These are phyloP conservation scores for Cryptosula pallasiana DNA, from an alignment of 2,888 invertebrate species.

Conservation along the genomic window DNA sequence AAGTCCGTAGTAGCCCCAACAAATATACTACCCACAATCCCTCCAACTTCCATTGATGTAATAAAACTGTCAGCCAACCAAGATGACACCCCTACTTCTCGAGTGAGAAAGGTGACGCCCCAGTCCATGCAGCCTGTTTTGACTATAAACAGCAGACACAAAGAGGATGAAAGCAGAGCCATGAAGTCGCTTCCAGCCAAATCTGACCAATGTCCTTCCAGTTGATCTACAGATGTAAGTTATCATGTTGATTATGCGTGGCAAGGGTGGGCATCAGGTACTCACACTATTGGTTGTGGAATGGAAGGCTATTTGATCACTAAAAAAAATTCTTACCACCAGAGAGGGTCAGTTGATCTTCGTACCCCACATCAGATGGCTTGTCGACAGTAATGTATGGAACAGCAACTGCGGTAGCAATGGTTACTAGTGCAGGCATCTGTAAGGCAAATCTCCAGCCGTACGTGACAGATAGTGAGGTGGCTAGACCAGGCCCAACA, in stretches of 20 bases:
- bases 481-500: not conserved
- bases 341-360: not conserved
- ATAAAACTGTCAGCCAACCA: conserved; percentile 52
- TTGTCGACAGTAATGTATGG: not conserved
- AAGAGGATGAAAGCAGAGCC: conserved; percentile 44
- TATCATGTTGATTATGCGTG: too few species aligned
- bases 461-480: not conserved
- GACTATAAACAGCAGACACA: conserved; percentile 50
- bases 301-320: too few species aligned
- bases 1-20: conserved; percentile 54
- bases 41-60: conserved; percentile 55
- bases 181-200: conserved; percentile 44
- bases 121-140: conserved; percentile 54
- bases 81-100: conserved; percentile 35
- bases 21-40: conserved; percentile 53
- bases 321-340: conserved; percentile 5
- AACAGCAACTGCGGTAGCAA: not conserved
- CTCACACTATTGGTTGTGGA: too few species aligned
- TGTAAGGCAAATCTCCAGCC: conserved; percentile 16
- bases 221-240: too few species aligned
- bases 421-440: not conserved
- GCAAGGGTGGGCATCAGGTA: too few species aligned
- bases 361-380: conserved; percentile 13
- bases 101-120: conserved; percentile 53
- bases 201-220: conserved; percentile 35